These are phyloP conservation scores for Aphaenogaster floridana DNA, from an alignment of 1,140 invertebrate genomes.

Conservation along the genomic window DNA sequence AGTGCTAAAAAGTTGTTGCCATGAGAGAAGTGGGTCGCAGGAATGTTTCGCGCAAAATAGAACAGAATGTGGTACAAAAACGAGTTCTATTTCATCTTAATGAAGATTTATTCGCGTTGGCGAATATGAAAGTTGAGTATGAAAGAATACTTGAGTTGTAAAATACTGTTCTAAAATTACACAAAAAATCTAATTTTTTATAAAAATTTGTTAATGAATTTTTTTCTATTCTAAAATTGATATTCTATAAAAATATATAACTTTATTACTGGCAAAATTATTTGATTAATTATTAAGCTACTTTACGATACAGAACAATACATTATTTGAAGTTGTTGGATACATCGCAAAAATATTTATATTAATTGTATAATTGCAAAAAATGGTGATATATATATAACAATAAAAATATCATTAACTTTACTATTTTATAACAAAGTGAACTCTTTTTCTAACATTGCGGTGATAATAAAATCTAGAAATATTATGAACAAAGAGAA, in stretches of 20 bases:
- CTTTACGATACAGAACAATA: not conserved
- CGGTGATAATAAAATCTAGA: not conserved
- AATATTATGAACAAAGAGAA: conserved; percentile 2
- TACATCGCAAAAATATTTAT: not conserved
- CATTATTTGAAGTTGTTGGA: not conserved
- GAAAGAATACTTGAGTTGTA: not conserved
- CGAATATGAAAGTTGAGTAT: conserved; percentile 7
- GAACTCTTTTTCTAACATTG: not conserved
- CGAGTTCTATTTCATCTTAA: conserved; percentile 55
- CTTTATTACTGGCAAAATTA: not conserved
- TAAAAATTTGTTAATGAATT: conserved; percentile 5
- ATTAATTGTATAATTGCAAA: not conserved
- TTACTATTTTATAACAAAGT: not conserved
- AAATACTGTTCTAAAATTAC: not conserved
- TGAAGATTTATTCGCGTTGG: conserved; percentile 46
- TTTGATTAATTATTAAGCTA: not conserved
- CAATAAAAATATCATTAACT: conserved; percentile 1
- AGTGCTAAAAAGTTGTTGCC: conserved; percentile 56
- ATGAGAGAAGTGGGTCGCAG: conserved; percentile 25
- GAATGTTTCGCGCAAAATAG: conserved; percentile 14
- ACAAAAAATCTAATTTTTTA: not conserved
- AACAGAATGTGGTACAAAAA: conserved; percentile 7
- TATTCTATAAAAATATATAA: not conserved
- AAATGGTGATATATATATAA: too few relatives aligned
- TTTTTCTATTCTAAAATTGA: not conserved